Percentiles rank a stretch among this genome's conserved stretches.
phyloP scores from a whole-genome alignment of 2,888 invertebrate species.

The Rhingia campestris region DNA sequence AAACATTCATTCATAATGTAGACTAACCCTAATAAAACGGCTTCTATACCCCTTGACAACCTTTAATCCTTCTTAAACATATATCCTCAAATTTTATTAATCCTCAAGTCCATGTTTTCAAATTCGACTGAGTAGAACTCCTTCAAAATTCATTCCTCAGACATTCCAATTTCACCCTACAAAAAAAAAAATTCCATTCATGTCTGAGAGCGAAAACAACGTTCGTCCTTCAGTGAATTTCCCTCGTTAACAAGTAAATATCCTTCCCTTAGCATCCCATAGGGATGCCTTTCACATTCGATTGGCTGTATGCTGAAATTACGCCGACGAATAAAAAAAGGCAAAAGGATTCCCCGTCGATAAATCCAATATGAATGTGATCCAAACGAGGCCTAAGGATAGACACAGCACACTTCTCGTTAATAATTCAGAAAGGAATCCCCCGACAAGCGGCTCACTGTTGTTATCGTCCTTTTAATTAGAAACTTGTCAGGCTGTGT shows the following conservation, averaged over 20 bases:
- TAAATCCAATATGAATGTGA: slow-evolving; percentile 8
- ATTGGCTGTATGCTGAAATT: neutral
- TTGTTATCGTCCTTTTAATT: slow-evolving; percentile 1
- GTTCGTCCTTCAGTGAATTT: slow-evolving; percentile 29
- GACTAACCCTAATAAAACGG: too few species aligned
- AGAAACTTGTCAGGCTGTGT: slow-evolving; percentile 8
- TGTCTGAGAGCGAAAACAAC: slow-evolving; percentile 12
- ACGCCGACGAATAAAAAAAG: too few species aligned
- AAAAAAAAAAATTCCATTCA: neutral
- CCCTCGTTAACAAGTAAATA: slow-evolving; percentile 30
- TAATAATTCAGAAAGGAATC: slow-evolving; percentile 29
- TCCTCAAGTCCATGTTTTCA: neutral
- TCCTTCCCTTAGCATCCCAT: slow-evolving; percentile 1
- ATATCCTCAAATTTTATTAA: slow-evolving; percentile 22
- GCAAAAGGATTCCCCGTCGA: neutral
- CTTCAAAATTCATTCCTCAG: slow-evolving; percentile 4
- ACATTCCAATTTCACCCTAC: neutral
- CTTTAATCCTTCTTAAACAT: too few species aligned
- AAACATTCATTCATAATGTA: slow-evolving; percentile 3
- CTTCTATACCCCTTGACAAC: too few species aligned
- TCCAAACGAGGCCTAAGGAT: slow-evolving; percentile 5
- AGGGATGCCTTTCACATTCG: slow-evolving; percentile 10
- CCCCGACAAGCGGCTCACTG: neutral
- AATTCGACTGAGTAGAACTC: neutral
- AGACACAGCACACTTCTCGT: slow-evolving; percentile 12